A percentile compares a stretch with the other conserved stretches of the same genome.
Evolutionary conservation across 1,140 invertebrate species (phyloP).

Genomic region (Pissodes strobi): DNA sequence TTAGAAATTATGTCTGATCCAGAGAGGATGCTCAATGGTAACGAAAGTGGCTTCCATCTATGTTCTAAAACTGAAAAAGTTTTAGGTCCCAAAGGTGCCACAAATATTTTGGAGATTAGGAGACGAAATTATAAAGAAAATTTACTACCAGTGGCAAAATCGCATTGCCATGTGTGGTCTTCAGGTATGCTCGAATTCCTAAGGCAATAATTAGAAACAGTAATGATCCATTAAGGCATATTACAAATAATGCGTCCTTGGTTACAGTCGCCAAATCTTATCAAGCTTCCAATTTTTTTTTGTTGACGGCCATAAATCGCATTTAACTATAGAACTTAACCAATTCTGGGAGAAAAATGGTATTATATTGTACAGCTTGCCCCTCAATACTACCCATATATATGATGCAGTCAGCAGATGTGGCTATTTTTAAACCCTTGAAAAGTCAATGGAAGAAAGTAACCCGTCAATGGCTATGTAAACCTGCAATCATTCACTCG

Average conservation of each 20-base stretch:
- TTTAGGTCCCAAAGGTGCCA: conserved; percentile 32
- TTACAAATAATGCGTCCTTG: conserved; percentile 44
- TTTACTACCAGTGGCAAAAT: conserved; percentile 47
- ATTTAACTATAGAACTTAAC: too few relatives aligned
- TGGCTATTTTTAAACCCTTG: conserved; percentile 51
- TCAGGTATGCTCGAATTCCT: neutral
- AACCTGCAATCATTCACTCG: conserved; percentile 27
- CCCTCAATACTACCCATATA: conserved; percentile 57
- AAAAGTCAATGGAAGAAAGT: conserved; percentile 52
- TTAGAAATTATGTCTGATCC: conserved; percentile 13
- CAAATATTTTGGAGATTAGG: conserved; percentile 45
- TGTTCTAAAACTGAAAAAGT: neutral
- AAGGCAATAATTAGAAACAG: neutral
- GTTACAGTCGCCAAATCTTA: conserved; percentile 41
- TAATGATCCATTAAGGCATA: conserved; percentile 43
- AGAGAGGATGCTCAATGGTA: conserved; percentile 29
- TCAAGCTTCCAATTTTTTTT: conserved; percentile 47
- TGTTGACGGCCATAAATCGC: conserved; percentile 55
- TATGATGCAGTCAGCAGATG: conserved; percentile 56
- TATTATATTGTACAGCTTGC: conserved; percentile 54
- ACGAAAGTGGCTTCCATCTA: conserved; percentile 40
- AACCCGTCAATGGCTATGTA: conserved; percentile 19
- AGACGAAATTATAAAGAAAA: conserved; percentile 45
- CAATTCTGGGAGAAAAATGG: conserved; percentile 51
- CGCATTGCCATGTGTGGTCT: neutral